Base-by-base conservation (phyloP, 2,797 vertebrate genomes). In the Podargus strigoides region DNA sequence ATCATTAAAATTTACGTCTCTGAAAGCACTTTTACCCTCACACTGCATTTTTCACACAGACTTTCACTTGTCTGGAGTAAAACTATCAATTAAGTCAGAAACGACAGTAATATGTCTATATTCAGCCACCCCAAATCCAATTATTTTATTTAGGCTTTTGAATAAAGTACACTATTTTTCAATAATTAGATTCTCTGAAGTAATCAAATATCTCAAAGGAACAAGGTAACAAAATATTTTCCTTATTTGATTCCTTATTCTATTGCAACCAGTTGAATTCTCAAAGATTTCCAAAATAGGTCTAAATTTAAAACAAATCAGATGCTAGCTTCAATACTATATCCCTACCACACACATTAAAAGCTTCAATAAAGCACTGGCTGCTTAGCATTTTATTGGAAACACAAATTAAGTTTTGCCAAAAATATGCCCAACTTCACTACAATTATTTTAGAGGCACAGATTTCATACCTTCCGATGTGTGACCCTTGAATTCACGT, bases 181-280 rank as follows among this genome's bases (percentile, higher is more conserved):
- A 92, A 37, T 90, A 94, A 95, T 10, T 46, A 20, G 60, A 92
- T 89, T 83, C 16, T 53, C 75, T 64, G 23, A 85, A 95, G 84
- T 83, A 89, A 93, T 77, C 30, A n/a, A 72, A 14, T 58, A 85
- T 58, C 81, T 77, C 74, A 87, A 74, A 77, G 50, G 60, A 91
- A 59, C 16, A 76, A 63, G 18, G 47, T 66, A 80, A 91, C 89
- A 84, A 77, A 88, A 41, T 63, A 86, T 34, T 95, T 87, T 74
- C 37, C 52, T 81, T 72, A 28, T 77, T 79, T 82, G 87, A 70
- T 58, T 70, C n/a, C 18, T 75, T 78, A 62, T 37, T 88, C 28
- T 53, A 60, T 70, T 77, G 76, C 4, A 6, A 46, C 0, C 2
- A 79, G 56, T 39, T 69, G 46, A 28, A 70, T 69, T 85, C 41